Base-by-base conservation (phyloP, 2,113 vertebrate genomes). In the Rhizomys pruinosus region DNA sequence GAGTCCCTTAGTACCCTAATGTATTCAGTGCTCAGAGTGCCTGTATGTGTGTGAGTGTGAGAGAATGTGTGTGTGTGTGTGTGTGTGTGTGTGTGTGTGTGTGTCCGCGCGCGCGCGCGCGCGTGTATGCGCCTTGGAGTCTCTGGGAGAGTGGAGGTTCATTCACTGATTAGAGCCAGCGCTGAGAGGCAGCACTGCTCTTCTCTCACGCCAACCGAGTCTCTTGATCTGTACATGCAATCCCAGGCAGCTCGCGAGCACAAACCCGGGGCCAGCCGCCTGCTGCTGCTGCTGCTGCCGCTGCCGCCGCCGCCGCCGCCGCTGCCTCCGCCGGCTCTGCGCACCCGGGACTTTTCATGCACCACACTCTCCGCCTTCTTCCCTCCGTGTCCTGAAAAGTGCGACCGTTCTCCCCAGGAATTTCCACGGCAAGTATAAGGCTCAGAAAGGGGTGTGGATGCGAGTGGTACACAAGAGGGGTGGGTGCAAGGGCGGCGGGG, bases 111-210 rank as follows among this genome's bases (percentile, higher is more conserved):
- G 97, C 4, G 96, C 0, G 92, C 15, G 95, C 19, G 85, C 22
- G 92, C 3, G 84, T 39, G 94, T 73, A 96, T 92, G 93, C 84
- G 81, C 96, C 93, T 96, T 78, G 96, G 97, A 98, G 97, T 97
- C 98, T 98, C 98, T 96, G 92, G 90, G 98, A 98, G 98, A 98
- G 98, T 98, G 98, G 98, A 98, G 97, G 97, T 98, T 99, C 98
- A 99, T 98, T 99, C 98, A 98, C 98, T 98, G 98, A 98, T 98
- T 98, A 98, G 98, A 98, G 98, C 98, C 97, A 97, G 98, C 98
- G 98, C 98, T 98, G 98, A 98, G 98, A 98, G 98, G 98, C 98
- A 98, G 98, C 98, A 98, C 98, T 98, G 98, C 98, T 98, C 98
- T 98, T 98, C 97, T 97, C 97, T 97, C 98, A 97, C 98, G 94